A percentile compares a stretch with the other conserved stretches of the same genome.
Evolutionary conservation across 1,140 invertebrate species (phyloP).

Genomic region (Cyclina sinensis): DNA sequence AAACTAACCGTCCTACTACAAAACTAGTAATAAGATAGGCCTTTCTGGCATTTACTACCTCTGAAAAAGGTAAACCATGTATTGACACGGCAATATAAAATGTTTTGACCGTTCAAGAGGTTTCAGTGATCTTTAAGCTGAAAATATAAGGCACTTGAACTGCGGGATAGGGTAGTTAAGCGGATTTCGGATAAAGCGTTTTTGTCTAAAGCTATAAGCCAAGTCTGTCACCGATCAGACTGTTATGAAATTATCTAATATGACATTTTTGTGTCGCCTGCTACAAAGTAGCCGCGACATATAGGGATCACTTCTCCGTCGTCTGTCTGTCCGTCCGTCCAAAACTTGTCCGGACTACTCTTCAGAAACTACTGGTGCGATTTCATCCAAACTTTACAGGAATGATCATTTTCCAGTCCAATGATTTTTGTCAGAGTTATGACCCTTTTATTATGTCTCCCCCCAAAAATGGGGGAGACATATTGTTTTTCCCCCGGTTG

Average conservation of each 20-base stretch:
- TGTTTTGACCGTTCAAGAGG: constrained; percentile 28
- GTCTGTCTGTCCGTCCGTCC: too few relatives aligned
- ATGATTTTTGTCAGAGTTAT: too few relatives aligned
- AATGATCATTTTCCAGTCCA: too few relatives aligned
- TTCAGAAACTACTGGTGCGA: too few relatives aligned
- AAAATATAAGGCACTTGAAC: constrained; percentile 14
- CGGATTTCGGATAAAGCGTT: background rate
- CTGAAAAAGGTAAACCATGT: background rate
- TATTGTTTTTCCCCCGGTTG: too few relatives aligned
- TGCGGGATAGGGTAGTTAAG: background rate
- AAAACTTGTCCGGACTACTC: too few relatives aligned
- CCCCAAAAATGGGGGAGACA: too few relatives aligned
- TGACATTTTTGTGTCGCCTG: too few relatives aligned
- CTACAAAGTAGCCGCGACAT: too few relatives aligned
- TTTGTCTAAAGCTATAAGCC: background rate
- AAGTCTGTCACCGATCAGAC: background rate
- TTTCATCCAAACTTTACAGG: too few relatives aligned
- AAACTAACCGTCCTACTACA: background rate
- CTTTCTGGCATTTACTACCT: background rate
- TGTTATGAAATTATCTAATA: background rate
- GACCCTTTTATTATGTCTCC: too few relatives aligned
- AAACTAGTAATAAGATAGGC: background rate
- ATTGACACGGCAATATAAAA: background rate
- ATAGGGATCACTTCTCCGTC: too few relatives aligned
- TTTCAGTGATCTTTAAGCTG: background rate